Evolutionary conservation across 2,797 vertebrate species (phyloP), one percentile per base, ranked within the genome.

Genomic region (Chelidonichthys spinosus): DNA sequence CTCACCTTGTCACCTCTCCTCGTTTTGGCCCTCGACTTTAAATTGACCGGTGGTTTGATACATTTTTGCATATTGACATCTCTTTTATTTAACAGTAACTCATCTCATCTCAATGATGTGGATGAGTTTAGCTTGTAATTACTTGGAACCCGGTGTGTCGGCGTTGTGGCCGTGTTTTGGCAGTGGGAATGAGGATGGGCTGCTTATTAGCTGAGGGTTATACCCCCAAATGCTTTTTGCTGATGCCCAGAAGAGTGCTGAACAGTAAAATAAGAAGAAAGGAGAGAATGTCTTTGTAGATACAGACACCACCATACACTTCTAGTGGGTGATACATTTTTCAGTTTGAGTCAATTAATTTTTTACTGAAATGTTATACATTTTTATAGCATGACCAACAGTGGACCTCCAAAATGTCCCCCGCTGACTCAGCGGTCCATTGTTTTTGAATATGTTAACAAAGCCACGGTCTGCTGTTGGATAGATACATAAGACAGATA

Each of bases 1-100:
- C 47, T 55, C 33, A 60, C 33, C 56, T 60, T 49, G 4, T 63
- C 49, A 40, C 35, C 13, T 69, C 52, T 54, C 46, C 33, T 62
- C 5, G 8, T 55, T 59, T 62, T 52, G n/a, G 58, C 25, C 32
- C 36, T 44, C 15, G 15, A 63, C 63, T 69, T 69, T 17, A 63
- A 14, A 25, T 25, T 53, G 9, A 58, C 59, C 8, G 5, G n/a
- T 36, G 0, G 7, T 42, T n/a, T 61, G 35, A 59, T 52, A 15
- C 8, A 3, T 35, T 65, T 50, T 44, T 61, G 4, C 37, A 66
- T 43, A 18, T 67, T 78, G 4, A 50, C 3, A 3, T 55, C 3
- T 50, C 3, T 43, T 15, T 53, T n/a, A 64, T 71, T 62, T 62
- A 56, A 43, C n/a, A 61, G 9, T 15, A 37, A 52, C 15, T 54